Percentiles rank a stretch among this genome's conserved stretches.
Evolutionary conservation across 2,888 invertebrate genomes (phyloP).

Genomic region (Congeria kusceri): DNA sequence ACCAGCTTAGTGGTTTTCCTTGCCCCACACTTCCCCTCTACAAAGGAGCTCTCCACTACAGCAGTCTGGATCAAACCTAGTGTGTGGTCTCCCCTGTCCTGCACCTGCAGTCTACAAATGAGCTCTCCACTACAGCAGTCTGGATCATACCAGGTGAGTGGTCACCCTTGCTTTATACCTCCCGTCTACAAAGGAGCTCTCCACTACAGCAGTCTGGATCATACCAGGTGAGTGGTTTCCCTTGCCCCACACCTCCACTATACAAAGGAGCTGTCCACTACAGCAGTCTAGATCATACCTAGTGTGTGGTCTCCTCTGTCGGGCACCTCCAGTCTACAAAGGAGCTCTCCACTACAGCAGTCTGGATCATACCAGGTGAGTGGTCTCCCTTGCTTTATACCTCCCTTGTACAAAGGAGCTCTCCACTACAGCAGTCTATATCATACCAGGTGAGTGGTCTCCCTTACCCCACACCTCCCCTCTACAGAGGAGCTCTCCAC

Average conservation of each 20-base stretch:
- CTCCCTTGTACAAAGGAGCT: conserved; percentile 34
- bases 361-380: conserved; percentile 20
- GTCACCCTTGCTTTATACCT: conserved; percentile 49
- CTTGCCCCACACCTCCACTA: conserved; percentile 44
- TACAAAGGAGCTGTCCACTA: conserved; percentile 52
- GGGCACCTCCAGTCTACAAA: conserved; percentile 48
- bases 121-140: conserved; percentile 41
- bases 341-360: conserved; percentile 49
- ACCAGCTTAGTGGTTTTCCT: conserved; percentile 46
- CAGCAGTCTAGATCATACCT: too few species aligned
- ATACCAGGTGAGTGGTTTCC: conserved; percentile 48
- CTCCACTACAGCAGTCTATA: conserved; percentile 44
- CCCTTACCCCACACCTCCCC: conserved; percentile 51
- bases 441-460: conserved; percentile 50
- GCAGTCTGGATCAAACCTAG: neutral
- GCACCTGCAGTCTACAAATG: conserved; percentile 48
- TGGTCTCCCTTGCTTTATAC: neutral
- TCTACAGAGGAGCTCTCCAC: conserved; percentile 53
- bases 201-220: too few species aligned
- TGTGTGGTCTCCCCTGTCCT: conserved; percentile 39
- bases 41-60: conserved; percentile 50
- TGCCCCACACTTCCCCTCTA: conserved; percentile 48
- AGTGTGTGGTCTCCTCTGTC: conserved; percentile 54
- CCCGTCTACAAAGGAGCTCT: conserved; percentile 51
- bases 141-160: conserved; percentile 16